Percentiles rank a stretch among this genome's conserved stretches.
Conservation (phyloP, 2,888 invertebrate species). For the Stratiomys singularior region DNA sequence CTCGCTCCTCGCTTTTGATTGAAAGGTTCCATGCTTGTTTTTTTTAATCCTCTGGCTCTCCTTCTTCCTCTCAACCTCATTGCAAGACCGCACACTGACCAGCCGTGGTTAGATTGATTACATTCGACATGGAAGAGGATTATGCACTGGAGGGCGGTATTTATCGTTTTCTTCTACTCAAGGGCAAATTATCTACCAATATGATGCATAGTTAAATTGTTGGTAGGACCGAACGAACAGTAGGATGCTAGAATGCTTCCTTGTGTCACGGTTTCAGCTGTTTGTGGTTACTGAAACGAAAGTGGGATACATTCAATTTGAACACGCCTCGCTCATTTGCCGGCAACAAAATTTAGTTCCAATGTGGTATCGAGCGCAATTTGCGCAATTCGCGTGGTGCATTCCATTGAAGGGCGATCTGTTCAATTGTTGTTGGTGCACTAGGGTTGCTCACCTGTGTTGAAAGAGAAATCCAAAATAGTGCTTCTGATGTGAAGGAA, state of each 20-base stretch:
- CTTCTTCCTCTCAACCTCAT: slow-evolving; percentile 1
- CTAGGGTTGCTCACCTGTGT: too few species aligned
- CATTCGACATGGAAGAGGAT: neutral
- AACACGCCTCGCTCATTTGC: slow-evolving; percentile 31
- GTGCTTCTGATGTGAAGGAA: too few species aligned
- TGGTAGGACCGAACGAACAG: slow-evolving; percentile 6
- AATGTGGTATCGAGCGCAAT: neutral
- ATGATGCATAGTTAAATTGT: neutral
- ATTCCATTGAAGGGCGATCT: neutral
- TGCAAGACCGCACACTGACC: slow-evolving; percentile 1
- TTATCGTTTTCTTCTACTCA: slow-evolving; percentile 1
- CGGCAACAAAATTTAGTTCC: neutral
- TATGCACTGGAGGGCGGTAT: neutral
- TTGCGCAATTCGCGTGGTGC: neutral
- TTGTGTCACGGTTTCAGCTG: neutral
- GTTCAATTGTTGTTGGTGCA: neutral
- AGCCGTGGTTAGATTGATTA: neutral
- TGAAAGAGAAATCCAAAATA: too few species aligned
- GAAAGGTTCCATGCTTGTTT: neutral
- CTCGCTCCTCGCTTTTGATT: neutral
- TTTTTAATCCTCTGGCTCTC: neutral
- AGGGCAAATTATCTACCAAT: neutral
- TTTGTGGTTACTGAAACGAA: too few species aligned
- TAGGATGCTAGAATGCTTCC: slow-evolving; percentile 32
- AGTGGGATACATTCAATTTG: neutral